Evolutionary conservation across 2,888 invertebrate species (phyloP).

Genomic region (Balanococcus diminutus): DNA sequence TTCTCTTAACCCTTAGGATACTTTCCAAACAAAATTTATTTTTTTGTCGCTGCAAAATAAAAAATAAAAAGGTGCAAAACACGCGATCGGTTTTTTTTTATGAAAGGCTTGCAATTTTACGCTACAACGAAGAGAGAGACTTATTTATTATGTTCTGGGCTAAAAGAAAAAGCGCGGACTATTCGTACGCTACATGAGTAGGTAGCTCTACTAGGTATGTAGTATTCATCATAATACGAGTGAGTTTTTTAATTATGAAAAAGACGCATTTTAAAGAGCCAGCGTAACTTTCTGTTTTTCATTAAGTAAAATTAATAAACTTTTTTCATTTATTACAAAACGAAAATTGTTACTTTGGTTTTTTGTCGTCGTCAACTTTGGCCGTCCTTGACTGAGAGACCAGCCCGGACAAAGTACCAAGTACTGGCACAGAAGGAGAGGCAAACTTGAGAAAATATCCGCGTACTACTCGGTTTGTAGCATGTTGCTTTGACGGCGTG

Average conservation of each 20-base stretch:
- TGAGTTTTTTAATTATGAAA: slow-evolving; percentile 26
- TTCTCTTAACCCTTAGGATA: not conserved
- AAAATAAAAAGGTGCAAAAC: not conserved
- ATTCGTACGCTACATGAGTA: not conserved
- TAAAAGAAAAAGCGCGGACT: not conserved
- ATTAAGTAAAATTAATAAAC: slow-evolving; percentile 30
- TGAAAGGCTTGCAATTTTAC: not conserved
- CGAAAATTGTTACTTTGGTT: slow-evolving; percentile 10
- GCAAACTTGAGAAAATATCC: not conserved
- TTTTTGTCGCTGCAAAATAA: not conserved
- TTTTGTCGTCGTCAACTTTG: not conserved
- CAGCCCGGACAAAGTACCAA: not conserved
- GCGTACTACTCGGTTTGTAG: not conserved
- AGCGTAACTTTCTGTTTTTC: slow-evolving; percentile 20
- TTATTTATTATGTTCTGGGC: not conserved
- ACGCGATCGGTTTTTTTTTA: not conserved
- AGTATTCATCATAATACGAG: slow-evolving; percentile 8
- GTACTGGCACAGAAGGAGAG: too few species aligned
- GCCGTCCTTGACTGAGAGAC: not conserved
- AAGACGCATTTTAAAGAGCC: slow-evolving; percentile 15
- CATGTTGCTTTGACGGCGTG: not conserved
- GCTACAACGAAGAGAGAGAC: not conserved
- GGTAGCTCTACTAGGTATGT: not conserved
- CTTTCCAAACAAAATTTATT: not conserved
- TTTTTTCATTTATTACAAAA: slow-evolving; percentile 30